Evolutionary conservation across 2,113 vertebrate species (phyloP).

Genomic region (Rissa tridactyla): DNA sequence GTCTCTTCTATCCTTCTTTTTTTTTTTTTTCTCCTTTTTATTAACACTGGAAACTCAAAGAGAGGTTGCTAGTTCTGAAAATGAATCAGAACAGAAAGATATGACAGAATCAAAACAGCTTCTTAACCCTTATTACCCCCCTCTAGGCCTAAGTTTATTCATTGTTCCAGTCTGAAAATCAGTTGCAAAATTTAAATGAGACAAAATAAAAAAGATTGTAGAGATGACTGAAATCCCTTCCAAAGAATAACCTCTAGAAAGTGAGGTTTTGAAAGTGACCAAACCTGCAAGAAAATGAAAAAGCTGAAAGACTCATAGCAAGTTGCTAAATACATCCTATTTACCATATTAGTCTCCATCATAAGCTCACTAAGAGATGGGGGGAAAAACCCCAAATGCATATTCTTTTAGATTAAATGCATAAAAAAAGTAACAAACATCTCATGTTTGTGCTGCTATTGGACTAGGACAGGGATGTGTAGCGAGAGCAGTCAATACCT

Average conservation of each 20-base stretch:
- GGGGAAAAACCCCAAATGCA: neutral
- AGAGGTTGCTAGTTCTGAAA: neutral
- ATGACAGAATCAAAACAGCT: neutral
- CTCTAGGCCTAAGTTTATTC: neutral
- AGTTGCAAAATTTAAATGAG: conserved; percentile 29
- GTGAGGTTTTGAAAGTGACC: conserved; percentile 6
- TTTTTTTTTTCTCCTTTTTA: neutral
- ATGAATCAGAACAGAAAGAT: neutral
- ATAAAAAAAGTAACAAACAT: neutral
- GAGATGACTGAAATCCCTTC: neutral
- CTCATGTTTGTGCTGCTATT: neutral
- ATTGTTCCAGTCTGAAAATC: neutral
- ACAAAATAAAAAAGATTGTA: neutral
- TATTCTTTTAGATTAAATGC: conserved; percentile 37
- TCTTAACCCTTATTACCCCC: neutral
- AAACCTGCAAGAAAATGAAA: neutral
- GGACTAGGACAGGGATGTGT: neutral
- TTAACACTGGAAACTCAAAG: neutral
- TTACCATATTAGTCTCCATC: conserved; percentile 7
- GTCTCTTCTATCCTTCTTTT: neutral
- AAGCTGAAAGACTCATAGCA: conserved; percentile 12
- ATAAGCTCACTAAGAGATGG: neutral
- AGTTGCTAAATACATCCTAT: conserved; percentile 47
- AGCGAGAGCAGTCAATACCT: neutral
- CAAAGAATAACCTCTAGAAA: conserved; percentile 22